Evolutionary conservation across 2,797 vertebrate species (phyloP).

Genomic region (Xenentodon cancila): DNA sequence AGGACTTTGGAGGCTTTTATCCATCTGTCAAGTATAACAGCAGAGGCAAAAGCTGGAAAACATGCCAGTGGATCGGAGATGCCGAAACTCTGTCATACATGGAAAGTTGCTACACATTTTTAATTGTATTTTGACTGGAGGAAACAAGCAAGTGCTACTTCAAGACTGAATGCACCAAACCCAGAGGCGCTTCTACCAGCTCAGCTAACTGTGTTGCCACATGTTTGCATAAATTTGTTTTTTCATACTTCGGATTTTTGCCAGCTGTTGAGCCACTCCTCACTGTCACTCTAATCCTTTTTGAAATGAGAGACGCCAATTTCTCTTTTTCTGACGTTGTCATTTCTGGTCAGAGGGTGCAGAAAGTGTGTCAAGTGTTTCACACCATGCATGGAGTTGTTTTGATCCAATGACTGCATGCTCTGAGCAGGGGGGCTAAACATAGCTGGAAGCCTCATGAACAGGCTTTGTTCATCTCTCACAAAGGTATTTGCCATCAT

Average conservation of each 20-base stretch:
- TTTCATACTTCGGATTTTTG: too few relatives aligned
- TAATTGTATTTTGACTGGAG: too few relatives aligned
- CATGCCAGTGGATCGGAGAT: too few relatives aligned
- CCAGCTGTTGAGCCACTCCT: conserved; percentile 7
- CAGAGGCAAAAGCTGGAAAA: too few relatives aligned
- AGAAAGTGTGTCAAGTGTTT: conserved; percentile 38
- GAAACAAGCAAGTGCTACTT: too few relatives aligned
- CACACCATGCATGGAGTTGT: conserved; percentile 35
- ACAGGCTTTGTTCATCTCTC: conserved; percentile 50
- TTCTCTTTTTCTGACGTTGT: conserved; percentile 22
- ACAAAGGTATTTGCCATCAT: conserved; percentile 41
- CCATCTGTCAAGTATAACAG: too few relatives aligned
- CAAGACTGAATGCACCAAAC: too few relatives aligned
- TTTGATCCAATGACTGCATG: conserved; percentile 40
- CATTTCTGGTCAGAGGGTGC: conserved; percentile 14
- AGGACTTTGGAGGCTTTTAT: too few relatives aligned
- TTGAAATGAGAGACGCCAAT: conserved; percentile 2
- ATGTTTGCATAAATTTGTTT: neutral
- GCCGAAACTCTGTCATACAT: too few relatives aligned
- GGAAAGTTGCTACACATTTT: too few relatives aligned
- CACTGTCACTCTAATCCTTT: conserved; percentile 19
- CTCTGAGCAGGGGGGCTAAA: conserved; percentile 44
- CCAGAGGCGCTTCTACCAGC: neutral
- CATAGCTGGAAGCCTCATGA: conserved; percentile 42
- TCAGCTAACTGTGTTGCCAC: neutral